Evolutionary conservation across 2,888 invertebrate species (phyloP), one percentile per base, ranked within the genome.

Genomic region (Cataglyphis livida): DNA sequence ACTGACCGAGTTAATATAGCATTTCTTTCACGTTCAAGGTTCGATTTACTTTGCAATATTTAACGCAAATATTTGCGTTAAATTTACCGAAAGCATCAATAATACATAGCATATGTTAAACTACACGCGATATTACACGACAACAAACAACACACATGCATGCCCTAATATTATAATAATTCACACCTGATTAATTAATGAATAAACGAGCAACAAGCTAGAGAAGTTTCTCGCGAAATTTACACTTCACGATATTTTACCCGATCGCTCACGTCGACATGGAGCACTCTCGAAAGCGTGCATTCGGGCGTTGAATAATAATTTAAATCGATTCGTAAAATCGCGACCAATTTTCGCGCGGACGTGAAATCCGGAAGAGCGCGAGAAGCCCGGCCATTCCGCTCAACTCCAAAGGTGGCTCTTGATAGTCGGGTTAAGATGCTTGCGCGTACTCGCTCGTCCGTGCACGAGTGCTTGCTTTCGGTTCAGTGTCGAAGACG

Each of bases 401-500:
- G 73, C 32, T 78, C 32, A 32, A 41, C 68, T 57, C 10, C 48
- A 48, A 75, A 51, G 61, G 41, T 66, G 54, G 44, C 74, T 85
- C 71, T 82, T 62, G 84, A 85, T 71, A 71, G 70, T 62, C 79
- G 79, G 70, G 83, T 85, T 88, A 78, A 78, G 68, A 83, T 81
- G 57, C 82, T 83, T 38, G 66, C 66, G 81, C 84, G 75, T 48
- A 73, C 68, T 82, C 81, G 84, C 21, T 68, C 57, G 79, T 79
- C 74, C 81, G 62, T 73, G 65, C 74, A 78, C 82, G 85, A 87
- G 83, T 85, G 87, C 78, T 84, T 84, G 84, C 88, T 87, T 81
- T 87, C 76, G 78, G 84, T 83, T 83, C 81, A 71, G 64, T 64
- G 83, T 84, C 89, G 87, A 89, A 84, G 82, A 57, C 85, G 83